Evolutionary conservation across 2,888 invertebrate genomes (phyloP), one percentile per base, ranked within the genome.

Genomic region (Melipona bicolor): DNA sequence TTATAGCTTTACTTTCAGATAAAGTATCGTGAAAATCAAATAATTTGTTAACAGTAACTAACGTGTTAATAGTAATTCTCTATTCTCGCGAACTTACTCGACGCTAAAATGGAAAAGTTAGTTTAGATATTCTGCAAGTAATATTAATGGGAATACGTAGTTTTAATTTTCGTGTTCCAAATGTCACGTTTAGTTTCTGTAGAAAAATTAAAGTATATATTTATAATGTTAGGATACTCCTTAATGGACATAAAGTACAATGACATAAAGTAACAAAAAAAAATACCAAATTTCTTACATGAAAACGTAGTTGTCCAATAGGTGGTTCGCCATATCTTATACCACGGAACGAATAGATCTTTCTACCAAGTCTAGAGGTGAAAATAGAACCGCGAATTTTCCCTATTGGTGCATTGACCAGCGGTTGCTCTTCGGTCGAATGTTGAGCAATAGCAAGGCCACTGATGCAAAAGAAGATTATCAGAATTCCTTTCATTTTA

Each of bases 261-360:
- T 36, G 4, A 11, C 4, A n/a, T n/a, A n/a, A 65, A n/a, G 4
- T n/a, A 24, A 27, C 13, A 11, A 49, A 0, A 15, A 27, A 36
- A 1, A 24, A 54, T n/a, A 4, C 6, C 5, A 19, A 27, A 43
- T 17, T 36, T 15, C 59, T 65, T 76, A 91, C 91, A 71, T 91
- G 84, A 21, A 91, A 91, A 50, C 91, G 87, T 69, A 73, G 87
- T 11, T 87, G 79, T 15, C 91, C 91, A 2, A 81, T 68, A 11
- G 91, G 91, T 3, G 91, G 84, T 43, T 91, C 84, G 3, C 88
- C 92, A 24, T 91, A 92, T 62, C 90, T 86, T 5, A 92, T 78
- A 2, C 91, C 91, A 0, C 91, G 86, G 24, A 91, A 92, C 1
- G 91, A 86, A 68, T 89, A 90, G n/a, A 92, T 90, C 0, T 72